Percentiles rank a stretch among this genome's conserved stretches.
Conservation (phyloP, 2,888 invertebrate species). For the Perizoma affinitatum region DNA sequence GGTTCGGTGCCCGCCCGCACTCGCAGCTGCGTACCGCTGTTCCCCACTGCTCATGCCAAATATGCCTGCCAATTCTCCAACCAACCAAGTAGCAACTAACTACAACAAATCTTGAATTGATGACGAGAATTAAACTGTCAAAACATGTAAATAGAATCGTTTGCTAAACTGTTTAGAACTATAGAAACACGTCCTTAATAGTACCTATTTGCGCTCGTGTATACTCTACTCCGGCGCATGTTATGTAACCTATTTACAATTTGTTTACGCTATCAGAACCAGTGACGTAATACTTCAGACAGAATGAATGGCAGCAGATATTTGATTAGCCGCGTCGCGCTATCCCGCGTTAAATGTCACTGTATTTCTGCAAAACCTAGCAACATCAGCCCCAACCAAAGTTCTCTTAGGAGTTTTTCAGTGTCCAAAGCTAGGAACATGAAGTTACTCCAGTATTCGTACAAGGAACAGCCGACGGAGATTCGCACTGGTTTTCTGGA, state of each 20-base stretch:
- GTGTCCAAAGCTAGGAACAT: conserved; percentile 68
- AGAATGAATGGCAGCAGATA: conserved; percentile 52
- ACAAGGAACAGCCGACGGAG: conserved; percentile 78
- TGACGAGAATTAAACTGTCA: no score
- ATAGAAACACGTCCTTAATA: no score
- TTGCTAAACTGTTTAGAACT: no score
- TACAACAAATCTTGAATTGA: not conserved
- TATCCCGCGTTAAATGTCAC: conserved; percentile 54
- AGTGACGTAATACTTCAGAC: conserved; percentile 30
- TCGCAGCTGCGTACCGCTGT: no score
- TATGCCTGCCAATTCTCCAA: no score
- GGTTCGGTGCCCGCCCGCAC: no score
- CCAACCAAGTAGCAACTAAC: no score
- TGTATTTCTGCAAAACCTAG: conserved; percentile 41
- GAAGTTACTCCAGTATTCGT: conserved; percentile 89
- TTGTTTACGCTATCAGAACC: conserved; percentile 49
- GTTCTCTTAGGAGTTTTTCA: conserved; percentile 51
- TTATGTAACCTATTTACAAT: conserved; percentile 39
- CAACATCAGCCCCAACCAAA: conserved; percentile 37
- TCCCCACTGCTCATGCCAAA: no score
- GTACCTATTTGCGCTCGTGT: no score
- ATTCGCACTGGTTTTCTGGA: conserved; percentile 88
- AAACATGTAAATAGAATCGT: no score
- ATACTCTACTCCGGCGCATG: conserved; percentile 22
- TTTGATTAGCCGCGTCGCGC: conserved; percentile 42